phyloP scores from a whole-genome alignment of 2,888 invertebrate genomes.

The Hirtodrosophila trivittata region DNA sequence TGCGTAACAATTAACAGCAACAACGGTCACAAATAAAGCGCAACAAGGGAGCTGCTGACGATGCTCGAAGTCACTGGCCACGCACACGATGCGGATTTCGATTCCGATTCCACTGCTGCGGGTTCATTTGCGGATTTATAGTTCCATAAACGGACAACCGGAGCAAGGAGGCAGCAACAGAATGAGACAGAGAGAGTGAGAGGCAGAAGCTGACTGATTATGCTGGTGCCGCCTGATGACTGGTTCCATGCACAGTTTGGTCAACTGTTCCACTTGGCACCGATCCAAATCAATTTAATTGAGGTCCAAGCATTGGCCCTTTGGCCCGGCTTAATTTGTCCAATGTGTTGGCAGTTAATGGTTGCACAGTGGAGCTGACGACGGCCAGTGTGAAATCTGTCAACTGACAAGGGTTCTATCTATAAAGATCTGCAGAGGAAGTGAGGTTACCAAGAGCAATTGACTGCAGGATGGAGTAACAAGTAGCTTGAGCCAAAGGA shows the following conservation, averaged over 20 bases:
- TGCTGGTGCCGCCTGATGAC: slow-evolving; percentile 41
- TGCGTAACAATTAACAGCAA: slow-evolving; percentile 74
- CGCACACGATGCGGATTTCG: slow-evolving; percentile 35
- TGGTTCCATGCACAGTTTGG: slow-evolving; percentile 8
- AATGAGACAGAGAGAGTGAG: not conserved
- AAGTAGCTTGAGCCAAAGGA: slow-evolving; percentile 9
- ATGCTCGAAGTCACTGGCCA: slow-evolving; percentile 64
- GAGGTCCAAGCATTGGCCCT: slow-evolving; percentile 59
- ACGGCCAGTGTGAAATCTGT: slow-evolving; percentile 49
- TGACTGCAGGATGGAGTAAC: slow-evolving; percentile 16
- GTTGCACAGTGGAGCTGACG: slow-evolving; percentile 14
- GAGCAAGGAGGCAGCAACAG: not conserved
- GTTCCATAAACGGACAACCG: slow-evolving; percentile 55
- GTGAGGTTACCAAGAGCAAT: slow-evolving; percentile 40
- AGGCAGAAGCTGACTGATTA: slow-evolving; percentile 28
- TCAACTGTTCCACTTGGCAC: slow-evolving; percentile 44
- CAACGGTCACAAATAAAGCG: slow-evolving; percentile 44
- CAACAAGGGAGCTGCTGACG: slow-evolving; percentile 35
- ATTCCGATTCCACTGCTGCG: slow-evolving; percentile 51
- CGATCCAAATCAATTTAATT: slow-evolving; percentile 79
- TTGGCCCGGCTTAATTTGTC: slow-evolving; percentile 65
- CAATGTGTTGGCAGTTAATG: slow-evolving; percentile 47
- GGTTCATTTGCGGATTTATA: slow-evolving; percentile 75
- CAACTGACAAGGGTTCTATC: slow-evolving; percentile 27
- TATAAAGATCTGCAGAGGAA: slow-evolving; percentile 40